Percentiles rank a stretch among this genome's conserved stretches.
These are phyloP conservation scores for Drosophila rellima DNA, from an alignment of 2,888 invertebrate genomes.

Conservation along the genomic window DNA sequence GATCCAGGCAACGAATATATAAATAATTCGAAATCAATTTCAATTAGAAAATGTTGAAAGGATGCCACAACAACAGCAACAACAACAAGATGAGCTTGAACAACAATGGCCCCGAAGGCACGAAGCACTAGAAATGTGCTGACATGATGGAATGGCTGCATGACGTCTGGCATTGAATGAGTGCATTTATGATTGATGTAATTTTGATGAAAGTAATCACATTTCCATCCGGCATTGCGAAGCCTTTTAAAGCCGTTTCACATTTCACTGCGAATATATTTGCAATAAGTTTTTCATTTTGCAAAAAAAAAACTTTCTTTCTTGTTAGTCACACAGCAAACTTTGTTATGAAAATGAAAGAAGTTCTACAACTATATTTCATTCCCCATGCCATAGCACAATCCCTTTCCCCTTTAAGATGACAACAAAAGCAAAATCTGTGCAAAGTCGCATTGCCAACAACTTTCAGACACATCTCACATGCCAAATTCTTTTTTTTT, in stretches of 20 bases:
- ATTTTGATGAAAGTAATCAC: conserved; percentile 76
- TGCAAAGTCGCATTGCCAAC: conserved; percentile 52
- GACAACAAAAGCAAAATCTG: conserved; percentile 17
- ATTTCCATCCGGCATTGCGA: conserved; percentile 49
- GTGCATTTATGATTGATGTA: conserved; percentile 81
- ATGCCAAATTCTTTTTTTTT: conserved; percentile 48
- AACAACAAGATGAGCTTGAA: conserved; percentile 27
- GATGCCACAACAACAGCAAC: conserved; percentile 52
- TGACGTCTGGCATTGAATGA: conserved; percentile 59
- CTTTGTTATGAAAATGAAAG: conserved; percentile 75
- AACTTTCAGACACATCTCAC: conserved; percentile 65
- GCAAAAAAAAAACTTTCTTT: conserved; percentile 25
- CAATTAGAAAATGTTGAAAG: conserved; percentile 75
- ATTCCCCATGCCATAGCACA: conserved; percentile 22
- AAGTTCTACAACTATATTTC: conserved; percentile 74
- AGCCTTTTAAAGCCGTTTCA: conserved; percentile 67
- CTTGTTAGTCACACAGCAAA: conserved; percentile 68
- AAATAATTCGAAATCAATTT: conserved; percentile 77
- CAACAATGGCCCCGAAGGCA: conserved; percentile 21
- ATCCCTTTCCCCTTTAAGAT: conserved; percentile 27
- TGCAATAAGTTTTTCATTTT: conserved; percentile 29
- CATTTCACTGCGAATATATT: conserved; percentile 73
- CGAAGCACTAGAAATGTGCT: conserved; percentile 72
- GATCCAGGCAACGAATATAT: conserved; percentile 41
- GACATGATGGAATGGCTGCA: conserved; percentile 63